A percentile compares a stretch with the other conserved stretches of the same genome.
Conservation (phyloP, 2,888 invertebrate species). For the Megamerina dolium region DNA sequence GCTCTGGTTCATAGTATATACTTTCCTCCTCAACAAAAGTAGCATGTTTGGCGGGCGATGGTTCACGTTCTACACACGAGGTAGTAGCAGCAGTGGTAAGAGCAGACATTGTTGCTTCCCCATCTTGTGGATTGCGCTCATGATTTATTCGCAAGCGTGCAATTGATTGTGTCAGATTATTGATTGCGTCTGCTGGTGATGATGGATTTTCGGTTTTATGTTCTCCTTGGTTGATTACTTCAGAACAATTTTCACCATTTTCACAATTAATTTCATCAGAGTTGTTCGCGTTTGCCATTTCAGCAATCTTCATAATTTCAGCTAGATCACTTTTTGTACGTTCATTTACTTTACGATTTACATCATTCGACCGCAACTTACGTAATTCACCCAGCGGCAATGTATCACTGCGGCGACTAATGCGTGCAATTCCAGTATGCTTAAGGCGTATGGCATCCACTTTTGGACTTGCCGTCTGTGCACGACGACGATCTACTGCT, state of each 20-base stretch:
- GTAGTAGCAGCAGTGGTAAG: no score
- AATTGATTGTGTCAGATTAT: constrained; percentile 16
- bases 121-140: constrained; percentile 18
- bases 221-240: constrained; percentile 1
- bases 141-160: no score
- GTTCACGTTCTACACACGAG: constrained; percentile 11
- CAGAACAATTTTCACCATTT: constrained; percentile 3
- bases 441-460: constrained; percentile 17
- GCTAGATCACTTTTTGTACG: constrained; percentile 45
- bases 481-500: constrained; percentile 32
- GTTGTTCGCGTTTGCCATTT: constrained; percentile 29
- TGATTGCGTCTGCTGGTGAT: constrained; percentile 5
- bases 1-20: constrained; percentile 24
- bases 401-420: constrained; percentile 27
- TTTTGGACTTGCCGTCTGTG: constrained; percentile 25
- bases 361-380: constrained; percentile 31
- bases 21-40: constrained; percentile 27
- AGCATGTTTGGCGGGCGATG: constrained; percentile 24
- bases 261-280: not conserved
- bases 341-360: constrained; percentile 42
- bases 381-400: constrained; percentile 25
- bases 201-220: constrained; percentile 1
- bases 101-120: no score
- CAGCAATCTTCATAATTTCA: constrained; percentile 46
- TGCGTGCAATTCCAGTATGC: constrained; percentile 22